Base-by-base conservation (phyloP, 2,797 vertebrate species). In the Sebastes umbrosus region DNA sequence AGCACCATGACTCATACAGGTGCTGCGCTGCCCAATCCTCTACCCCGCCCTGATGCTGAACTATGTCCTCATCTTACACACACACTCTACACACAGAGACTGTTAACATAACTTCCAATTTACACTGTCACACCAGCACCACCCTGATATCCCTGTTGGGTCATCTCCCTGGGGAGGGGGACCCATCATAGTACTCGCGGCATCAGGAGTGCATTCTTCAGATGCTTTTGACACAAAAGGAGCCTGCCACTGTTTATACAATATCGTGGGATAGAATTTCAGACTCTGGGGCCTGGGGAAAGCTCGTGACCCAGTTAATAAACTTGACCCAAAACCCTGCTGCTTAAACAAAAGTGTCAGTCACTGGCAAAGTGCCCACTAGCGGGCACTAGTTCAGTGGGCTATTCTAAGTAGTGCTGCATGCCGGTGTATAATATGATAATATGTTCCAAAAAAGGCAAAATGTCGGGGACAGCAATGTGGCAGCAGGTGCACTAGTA, bases 221-320 rank as follows among this genome's bases (percentile, higher is more conserved):
- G 80, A 94, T 93, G 86, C 78, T 92, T 91, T 77, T 59, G 75
- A 83, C 84, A 92, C 88, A 90, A 93, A 79, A 88, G 80, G 70
- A 84, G 62, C 46, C 73, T 43, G 50, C 63, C 70, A 82, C 66
- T 85, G 90, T 90, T 92, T 90, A 86, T 90, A 84, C 65, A 92
- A 85, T 87, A 90, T 80, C 46, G 59, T 86, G 73, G 83, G 81
- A 86, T 69, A 87, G 67, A 83, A 89, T 87, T 78, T 89, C 73
- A 84, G 82, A 81, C 82, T 63, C 60, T 27, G 46, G 8, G 62
- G 70, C 36, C 68, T 34, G 18, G 69, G 69, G 73, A 69, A 87
- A 84, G 76, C 68, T 24, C 10, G 32, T 78, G 80, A 88, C 69
- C 77, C 63, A 89, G 76, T 86, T 87, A 69, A 84, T 84, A 62